Percentiles rank a stretch among this genome's conserved stretches.
These are phyloP conservation scores for Branchinecta lynchi DNA, from an alignment of 1,140 invertebrate species.

Conservation along the genomic window DNA sequence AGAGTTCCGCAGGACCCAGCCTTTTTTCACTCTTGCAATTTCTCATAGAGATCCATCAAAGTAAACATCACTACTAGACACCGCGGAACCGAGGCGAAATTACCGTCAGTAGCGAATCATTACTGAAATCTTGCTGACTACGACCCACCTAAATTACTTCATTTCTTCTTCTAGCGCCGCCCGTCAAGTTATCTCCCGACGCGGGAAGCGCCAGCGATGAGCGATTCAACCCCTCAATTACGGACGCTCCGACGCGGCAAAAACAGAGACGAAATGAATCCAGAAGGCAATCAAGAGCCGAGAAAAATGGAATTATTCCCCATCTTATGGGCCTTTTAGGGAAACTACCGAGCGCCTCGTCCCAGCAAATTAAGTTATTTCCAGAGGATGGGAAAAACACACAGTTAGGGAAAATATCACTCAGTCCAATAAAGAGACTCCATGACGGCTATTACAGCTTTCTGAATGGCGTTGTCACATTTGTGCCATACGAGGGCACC, in stretches of 20 bases:
- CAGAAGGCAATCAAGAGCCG: neutral
- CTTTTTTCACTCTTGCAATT: too few species aligned
- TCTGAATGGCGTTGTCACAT: neutral
- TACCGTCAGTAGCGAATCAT: too few species aligned
- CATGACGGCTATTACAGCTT: neutral
- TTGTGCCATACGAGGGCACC: neutral
- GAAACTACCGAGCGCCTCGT: neutral
- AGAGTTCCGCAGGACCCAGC: too few species aligned
- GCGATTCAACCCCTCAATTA: neutral
- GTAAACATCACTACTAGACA: too few species aligned
- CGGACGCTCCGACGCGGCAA: neutral
- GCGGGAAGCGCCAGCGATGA: neutral
- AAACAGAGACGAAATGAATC: constrained; percentile 2
- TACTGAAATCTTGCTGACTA: neutral
- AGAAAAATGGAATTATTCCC: constrained; percentile 8
- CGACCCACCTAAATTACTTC: neutral
- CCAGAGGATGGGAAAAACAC: neutral
- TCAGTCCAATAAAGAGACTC: constrained; percentile 4
- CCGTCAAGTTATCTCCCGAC: neutral
- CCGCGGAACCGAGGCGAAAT: too few species aligned
- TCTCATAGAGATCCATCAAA: too few species aligned
- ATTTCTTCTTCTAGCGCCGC: neutral
- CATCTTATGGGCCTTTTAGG: constrained; percentile 10
- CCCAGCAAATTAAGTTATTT: neutral
- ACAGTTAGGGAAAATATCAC: neutral